phyloP scores from a whole-genome alignment of 1,140 invertebrate species.

The Drosophila azteca region DNA sequence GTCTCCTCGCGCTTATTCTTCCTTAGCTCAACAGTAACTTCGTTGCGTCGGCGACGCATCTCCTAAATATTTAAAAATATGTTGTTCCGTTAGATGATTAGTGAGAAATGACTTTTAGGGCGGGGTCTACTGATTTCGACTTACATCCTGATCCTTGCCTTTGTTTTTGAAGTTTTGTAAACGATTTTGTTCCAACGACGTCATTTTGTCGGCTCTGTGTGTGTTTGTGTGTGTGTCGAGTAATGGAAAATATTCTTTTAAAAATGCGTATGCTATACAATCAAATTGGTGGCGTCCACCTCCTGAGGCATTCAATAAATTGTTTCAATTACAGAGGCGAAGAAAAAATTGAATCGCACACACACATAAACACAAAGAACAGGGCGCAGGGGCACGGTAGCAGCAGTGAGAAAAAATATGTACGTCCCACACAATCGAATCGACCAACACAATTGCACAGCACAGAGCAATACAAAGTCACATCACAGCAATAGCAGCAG shows the following conservation, averaged over 20 bases:
- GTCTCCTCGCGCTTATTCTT: constrained; percentile 99
- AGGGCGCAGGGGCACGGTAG: constrained; percentile 10
- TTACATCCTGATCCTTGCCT: constrained; percentile 98
- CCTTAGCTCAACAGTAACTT: constrained; percentile 96
- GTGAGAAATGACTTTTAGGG: background rate
- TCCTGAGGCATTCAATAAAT: constrained; percentile 38
- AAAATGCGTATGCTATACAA: constrained; percentile 31
- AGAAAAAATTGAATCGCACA: constrained; percentile 49
- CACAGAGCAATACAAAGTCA: constrained; percentile 50
- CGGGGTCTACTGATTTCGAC: constrained; percentile 79
- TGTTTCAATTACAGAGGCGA: constrained; percentile 59
- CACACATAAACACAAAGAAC: constrained; percentile 28
- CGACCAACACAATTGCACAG: constrained; percentile 66
- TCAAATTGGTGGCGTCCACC: constrained; percentile 40
- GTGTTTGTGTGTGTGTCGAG: constrained; percentile 25
- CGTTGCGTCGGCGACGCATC: constrained; percentile 97
- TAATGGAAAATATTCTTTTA: constrained; percentile 6
- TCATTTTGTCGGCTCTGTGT: constrained; percentile 58
- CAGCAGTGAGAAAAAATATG: constrained; percentile 54
- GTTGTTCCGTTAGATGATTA: too few species aligned
- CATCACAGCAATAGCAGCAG: constrained; percentile 33
- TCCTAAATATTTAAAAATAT: constrained; percentile 86
- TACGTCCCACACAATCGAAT: constrained; percentile 15
- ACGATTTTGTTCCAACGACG: constrained; percentile 85
- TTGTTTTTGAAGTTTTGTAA: constrained; percentile 98